phyloP scores from a whole-genome alignment of 2,113 vertebrate genomes.

The Platycercus adscitus region DNA sequence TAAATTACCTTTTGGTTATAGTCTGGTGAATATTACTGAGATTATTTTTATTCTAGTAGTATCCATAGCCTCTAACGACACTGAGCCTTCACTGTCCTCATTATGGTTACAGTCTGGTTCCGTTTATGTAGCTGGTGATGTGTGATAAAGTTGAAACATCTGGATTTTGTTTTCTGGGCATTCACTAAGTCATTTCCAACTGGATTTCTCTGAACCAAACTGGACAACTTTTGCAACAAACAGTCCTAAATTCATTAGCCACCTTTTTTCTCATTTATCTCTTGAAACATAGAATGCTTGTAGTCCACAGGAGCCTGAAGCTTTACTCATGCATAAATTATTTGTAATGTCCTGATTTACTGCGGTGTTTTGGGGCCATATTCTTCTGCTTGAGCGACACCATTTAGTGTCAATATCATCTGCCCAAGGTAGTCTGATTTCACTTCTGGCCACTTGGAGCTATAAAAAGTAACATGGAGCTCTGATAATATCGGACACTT shows the following conservation, averaged over 20 bases:
- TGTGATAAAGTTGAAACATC: not conserved
- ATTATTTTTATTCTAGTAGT: not conserved
- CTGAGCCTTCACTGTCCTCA: not conserved
- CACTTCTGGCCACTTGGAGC: not conserved
- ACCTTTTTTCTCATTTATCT: not conserved
- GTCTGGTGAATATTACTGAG: not conserved
- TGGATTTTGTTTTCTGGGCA: not conserved
- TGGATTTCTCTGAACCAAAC: not conserved
- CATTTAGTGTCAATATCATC: not conserved
- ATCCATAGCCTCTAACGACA: not conserved
- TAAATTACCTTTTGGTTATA: not conserved
- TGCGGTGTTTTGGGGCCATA: not conserved
- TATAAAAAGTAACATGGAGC: not conserved
- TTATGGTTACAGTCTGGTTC: not conserved
- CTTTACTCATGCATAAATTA: not conserved
- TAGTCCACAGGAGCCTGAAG: not conserved
- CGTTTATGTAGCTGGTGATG: not conserved
- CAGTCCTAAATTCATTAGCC: not conserved
- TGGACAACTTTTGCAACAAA: not conserved
- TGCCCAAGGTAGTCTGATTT: not conserved
- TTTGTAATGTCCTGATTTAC: slow-evolving; percentile 1
- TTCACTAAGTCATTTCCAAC: not conserved
- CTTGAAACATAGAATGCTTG: not conserved
- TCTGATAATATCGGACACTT: not conserved
- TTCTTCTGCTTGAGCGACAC: not conserved